These are phyloP conservation scores for Decapterus maruadsi DNA, from an alignment of 2,797 vertebrate genomes.

Conservation along the genomic window DNA sequence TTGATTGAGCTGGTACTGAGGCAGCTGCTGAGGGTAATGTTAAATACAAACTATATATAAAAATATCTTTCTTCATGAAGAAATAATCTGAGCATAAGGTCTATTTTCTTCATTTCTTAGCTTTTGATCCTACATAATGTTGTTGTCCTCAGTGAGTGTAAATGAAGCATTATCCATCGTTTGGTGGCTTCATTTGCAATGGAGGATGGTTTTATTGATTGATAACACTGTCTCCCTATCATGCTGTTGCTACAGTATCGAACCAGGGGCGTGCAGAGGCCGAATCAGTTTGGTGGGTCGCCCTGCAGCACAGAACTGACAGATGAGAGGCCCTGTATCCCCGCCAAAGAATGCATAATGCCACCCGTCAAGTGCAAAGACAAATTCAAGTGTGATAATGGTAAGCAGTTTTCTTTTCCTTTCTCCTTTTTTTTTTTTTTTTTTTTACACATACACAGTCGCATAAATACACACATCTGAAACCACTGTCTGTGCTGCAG, in stretches of 20 bases:
- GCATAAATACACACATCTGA: not conserved
- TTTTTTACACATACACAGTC: not conserved
- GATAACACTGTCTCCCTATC: not conserved
- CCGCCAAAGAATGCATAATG: conserved; percentile 88
- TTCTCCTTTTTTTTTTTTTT: not conserved
- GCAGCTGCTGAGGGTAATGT: too few relatives aligned
- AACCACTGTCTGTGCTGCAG: conserved; percentile 71
- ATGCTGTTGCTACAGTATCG: conserved; percentile 83
- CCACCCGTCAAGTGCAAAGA: conserved; percentile 86
- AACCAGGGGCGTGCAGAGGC: conserved; percentile 81
- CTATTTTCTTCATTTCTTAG: not conserved
- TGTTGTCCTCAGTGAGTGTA: too few relatives aligned
- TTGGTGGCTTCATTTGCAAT: too few relatives aligned
- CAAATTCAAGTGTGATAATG: conserved; percentile 91
- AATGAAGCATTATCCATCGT: too few relatives aligned
- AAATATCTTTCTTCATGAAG: too few relatives aligned
- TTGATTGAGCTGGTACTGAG: not conserved
- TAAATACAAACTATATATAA: too few relatives aligned
- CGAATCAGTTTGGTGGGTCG: conserved; percentile 92
- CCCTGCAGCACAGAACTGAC: conserved; percentile 83
- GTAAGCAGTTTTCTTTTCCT: conserved; percentile 67
- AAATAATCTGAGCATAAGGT: too few relatives aligned
- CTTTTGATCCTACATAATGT: too few relatives aligned
- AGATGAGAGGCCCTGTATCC: conserved; percentile 86
- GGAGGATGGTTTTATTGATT: too few relatives aligned